Conservation (phyloP, 92 coral and sea anemone species). For the Porites divaricata region DNA sequence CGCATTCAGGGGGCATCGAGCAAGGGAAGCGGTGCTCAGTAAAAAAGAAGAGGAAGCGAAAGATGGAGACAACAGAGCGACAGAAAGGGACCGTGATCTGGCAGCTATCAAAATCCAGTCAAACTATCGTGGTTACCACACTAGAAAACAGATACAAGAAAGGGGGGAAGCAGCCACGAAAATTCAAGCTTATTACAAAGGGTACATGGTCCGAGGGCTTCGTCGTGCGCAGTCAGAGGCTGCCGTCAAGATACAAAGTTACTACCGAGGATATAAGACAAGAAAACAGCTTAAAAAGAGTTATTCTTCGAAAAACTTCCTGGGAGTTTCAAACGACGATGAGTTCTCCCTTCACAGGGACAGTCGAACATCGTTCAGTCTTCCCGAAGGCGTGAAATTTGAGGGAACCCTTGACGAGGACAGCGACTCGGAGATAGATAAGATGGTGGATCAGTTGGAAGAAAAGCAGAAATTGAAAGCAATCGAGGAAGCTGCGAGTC, state of each 20-base stretch:
- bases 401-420: conserved; percentile 86
- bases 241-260: conserved; percentile 55
- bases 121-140: conserved; percentile 78
- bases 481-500: conserved; percentile 20
- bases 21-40: conserved; percentile 56
- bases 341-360: conserved; percentile 59
- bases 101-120: conserved; percentile 84
- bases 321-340: conserved; percentile 24
- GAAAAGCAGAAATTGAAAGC: conserved; percentile 51
- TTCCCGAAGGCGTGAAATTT: conserved; percentile 84
- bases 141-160: conserved; percentile 39
- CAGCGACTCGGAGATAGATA: conserved; percentile 85
- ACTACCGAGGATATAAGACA: conserved; percentile 62
- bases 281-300: conserved; percentile 42
- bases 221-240: conserved; percentile 37
- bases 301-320: conserved; percentile 41
- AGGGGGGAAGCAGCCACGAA: conserved; percentile 63
- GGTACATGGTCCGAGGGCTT: conserved; percentile 33
- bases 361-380: conserved; percentile 79
- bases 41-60: not conserved
- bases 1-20: conserved; percentile 59
- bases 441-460: conserved; percentile 68
- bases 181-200: conserved; percentile 73
- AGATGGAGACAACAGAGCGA: not conserved
- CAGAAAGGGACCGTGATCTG: not conserved